A percentile compares a stretch with the other conserved stretches of the same genome.
Conservation (phyloP, 2,888 invertebrate species). For the Dryococelus australis region DNA sequence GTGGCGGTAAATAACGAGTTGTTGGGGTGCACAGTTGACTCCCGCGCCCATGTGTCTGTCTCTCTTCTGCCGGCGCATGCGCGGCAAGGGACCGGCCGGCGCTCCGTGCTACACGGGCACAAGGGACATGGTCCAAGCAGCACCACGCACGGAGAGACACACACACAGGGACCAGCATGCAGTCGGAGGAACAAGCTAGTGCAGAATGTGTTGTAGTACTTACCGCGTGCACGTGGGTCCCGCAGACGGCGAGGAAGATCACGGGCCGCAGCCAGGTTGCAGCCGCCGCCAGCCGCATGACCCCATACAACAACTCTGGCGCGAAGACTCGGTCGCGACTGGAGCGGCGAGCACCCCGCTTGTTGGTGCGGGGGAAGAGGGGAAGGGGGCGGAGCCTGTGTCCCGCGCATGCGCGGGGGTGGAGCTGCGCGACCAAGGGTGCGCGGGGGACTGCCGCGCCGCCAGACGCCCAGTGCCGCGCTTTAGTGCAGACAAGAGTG, state of each 20-base stretch:
- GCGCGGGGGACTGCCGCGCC: not conserved
- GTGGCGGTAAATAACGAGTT: too few relatives aligned
- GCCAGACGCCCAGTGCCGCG: not conserved
- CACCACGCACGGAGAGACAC: not conserved
- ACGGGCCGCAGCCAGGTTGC: constrained; percentile 29
- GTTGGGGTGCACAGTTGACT: not conserved
- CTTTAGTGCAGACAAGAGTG: not conserved
- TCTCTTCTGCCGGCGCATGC: not conserved
- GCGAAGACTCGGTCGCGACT: constrained; percentile 28
- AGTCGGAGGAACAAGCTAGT: not conserved
- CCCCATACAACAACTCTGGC: not conserved
- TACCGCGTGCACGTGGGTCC: constrained; percentile 32
- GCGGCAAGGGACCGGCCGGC: not conserved
- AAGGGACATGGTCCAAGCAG: not conserved
- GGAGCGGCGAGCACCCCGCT: not conserved
- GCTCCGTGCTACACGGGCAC: not conserved
- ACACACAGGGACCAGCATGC: not conserved
- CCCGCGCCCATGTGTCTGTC: not conserved
- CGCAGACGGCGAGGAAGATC: constrained; percentile 20
- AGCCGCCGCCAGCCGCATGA: constrained; percentile 30
- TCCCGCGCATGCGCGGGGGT: constrained; percentile 21
- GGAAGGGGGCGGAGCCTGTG: not conserved
- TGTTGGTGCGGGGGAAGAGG: not conserved
- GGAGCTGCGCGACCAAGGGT: not conserved
- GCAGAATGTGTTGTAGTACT: not conserved